phyloP scores from a whole-genome alignment of 2,113 vertebrate genomes.

The Indri indri region DNA sequence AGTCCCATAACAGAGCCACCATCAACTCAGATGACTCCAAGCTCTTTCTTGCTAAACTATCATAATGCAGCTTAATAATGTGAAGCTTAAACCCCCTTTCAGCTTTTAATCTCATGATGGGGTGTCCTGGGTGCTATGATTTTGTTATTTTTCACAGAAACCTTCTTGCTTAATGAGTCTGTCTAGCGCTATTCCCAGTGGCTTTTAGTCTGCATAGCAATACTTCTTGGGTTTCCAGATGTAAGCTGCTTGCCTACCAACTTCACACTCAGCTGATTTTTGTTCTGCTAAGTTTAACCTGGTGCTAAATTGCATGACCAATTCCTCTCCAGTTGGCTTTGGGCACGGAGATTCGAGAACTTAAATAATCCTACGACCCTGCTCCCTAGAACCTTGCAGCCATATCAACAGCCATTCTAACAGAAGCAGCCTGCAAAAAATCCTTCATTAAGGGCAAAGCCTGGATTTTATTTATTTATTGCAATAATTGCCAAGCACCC shows the following conservation, averaged over 20 bases:
- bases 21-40: not conserved
- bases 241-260: slow-evolving; percentile 29
- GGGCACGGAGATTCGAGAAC: not conserved
- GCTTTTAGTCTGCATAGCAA: slow-evolving; percentile 30
- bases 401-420: not conserved
- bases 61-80: slow-evolving; percentile 52
- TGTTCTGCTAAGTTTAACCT: slow-evolving; percentile 53
- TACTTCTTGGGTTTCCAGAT: slow-evolving; percentile 43
- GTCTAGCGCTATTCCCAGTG: slow-evolving; percentile 58
- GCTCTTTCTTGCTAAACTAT: slow-evolving; percentile 48
- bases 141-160: slow-evolving; percentile 75
- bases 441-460: not conserved
- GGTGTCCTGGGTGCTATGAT: slow-evolving; percentile 66
- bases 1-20: not conserved
- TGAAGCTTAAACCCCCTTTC: slow-evolving; percentile 51
- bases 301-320: slow-evolving; percentile 57
- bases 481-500: not conserved
- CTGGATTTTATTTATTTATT: not conserved
- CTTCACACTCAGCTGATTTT: slow-evolving; percentile 48
- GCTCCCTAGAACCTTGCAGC: not conserved
- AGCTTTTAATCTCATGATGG: slow-evolving; percentile 64
- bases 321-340: slow-evolving; percentile 28
- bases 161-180: slow-evolving; percentile 70
- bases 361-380: not conserved
- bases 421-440: not conserved